Evolutionary conservation across 2,113 vertebrate genomes (phyloP).

Genomic region (Oplegnathus fasciatus): DNA sequence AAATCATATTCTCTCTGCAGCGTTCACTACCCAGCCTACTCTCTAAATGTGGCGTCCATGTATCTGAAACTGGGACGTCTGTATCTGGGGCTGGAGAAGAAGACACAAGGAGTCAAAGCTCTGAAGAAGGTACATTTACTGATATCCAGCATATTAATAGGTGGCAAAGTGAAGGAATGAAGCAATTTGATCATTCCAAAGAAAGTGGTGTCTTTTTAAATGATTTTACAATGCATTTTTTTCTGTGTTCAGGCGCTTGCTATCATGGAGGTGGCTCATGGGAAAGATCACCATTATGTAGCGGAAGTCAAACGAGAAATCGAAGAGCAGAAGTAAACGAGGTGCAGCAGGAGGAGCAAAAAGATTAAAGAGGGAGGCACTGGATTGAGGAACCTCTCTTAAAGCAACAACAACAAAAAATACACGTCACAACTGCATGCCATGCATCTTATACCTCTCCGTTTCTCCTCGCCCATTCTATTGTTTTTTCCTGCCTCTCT

Average conservation of each 20-base stretch:
- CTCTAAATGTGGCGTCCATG: slow-evolving; percentile 98
- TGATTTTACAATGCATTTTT: neutral
- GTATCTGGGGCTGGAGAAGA: slow-evolving; percentile 92
- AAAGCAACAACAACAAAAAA: slow-evolving; percentile 43
- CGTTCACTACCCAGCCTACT: slow-evolving; percentile 95
- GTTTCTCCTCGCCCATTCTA: neutral
- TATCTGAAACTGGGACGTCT: slow-evolving; percentile 96
- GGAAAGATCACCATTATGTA: slow-evolving; percentile 96
- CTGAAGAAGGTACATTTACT: slow-evolving; percentile 90
- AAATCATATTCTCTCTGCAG: slow-evolving; percentile 76
- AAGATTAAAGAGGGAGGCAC: neutral
- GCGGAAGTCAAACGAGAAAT: slow-evolving; percentile 95
- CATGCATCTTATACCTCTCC: slow-evolving; percentile 70
- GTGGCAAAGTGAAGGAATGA: neutral
- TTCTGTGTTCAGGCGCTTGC: slow-evolving; percentile 88
- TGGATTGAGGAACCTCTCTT: slow-evolving; percentile 16
- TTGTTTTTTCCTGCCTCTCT: slow-evolving; percentile 5
- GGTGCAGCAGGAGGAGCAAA: slow-evolving; percentile 34
- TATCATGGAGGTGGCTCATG: slow-evolving; percentile 97
- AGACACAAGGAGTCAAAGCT: slow-evolving; percentile 88
- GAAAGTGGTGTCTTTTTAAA: neutral
- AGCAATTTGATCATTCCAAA: too few relatives aligned
- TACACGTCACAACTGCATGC: slow-evolving; percentile 66
- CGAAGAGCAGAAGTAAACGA: slow-evolving; percentile 84
- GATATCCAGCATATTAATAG: neutral